phyloP scores from a whole-genome alignment of 2,888 invertebrate genomes.

The Sesamia inferens region DNA sequence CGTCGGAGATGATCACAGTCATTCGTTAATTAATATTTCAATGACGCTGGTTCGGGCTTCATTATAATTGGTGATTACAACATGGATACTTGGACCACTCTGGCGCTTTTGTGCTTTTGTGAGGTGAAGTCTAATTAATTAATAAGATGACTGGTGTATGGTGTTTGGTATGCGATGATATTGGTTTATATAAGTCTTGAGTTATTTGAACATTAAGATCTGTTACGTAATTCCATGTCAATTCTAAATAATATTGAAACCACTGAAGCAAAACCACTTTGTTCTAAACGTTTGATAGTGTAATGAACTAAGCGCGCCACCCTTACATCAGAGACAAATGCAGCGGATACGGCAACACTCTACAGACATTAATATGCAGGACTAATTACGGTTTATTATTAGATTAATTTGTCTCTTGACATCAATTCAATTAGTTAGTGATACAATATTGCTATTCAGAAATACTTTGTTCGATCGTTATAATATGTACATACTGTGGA shows the following conservation, averaged over 20 bases:
- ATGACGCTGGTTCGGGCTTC: background rate
- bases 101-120: background rate
- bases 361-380: slow-evolving; percentile 1
- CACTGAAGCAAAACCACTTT: background rate
- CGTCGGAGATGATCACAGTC: background rate
- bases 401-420: background rate
- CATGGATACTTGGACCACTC: background rate
- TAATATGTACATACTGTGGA: too few species aligned
- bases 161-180: too few species aligned
- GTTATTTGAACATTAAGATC: too few species aligned
- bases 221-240: too few species aligned
- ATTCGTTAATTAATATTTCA: background rate
- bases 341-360: background rate
- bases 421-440: background rate
- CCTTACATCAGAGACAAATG: background rate
- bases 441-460: too few species aligned
- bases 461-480: too few species aligned
- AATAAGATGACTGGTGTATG: background rate
- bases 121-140: background rate
- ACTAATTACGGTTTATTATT: slow-evolving; percentile 58
- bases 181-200: too few species aligned
- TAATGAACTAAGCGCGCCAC: too few species aligned
- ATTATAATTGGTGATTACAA: slow-evolving; percentile 26
- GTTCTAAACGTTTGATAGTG: too few species aligned
- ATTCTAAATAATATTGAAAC: background rate